These are phyloP conservation scores for Sciurus vulgaris DNA, from an alignment of 2,797 vertebrate species.

Conservation along the genomic window DNA sequence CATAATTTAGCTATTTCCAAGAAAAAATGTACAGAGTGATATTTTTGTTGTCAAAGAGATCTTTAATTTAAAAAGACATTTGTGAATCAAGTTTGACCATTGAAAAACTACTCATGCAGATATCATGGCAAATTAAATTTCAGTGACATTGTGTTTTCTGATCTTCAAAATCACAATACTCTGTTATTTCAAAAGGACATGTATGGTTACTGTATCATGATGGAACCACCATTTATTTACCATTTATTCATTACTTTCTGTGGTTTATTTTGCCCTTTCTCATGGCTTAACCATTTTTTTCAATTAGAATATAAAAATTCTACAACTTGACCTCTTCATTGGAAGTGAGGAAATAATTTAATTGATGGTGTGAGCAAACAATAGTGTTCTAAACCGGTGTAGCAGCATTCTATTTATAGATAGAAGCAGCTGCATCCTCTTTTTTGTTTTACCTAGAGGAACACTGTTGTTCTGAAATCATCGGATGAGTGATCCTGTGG, in stretches of 20 bases:
- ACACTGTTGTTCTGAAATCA: conserved; percentile 82
- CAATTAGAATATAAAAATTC: conserved; percentile 8
- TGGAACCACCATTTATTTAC: not conserved
- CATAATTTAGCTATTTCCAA: not conserved
- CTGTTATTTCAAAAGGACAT: not conserved
- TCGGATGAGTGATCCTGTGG: conserved; percentile 73
- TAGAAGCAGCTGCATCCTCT: conserved; percentile 87
- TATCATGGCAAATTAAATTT: conserved; percentile 19
- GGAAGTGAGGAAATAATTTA: conserved; percentile 55
- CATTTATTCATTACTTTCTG: not conserved
- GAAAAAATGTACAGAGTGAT: not conserved
- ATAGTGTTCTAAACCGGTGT: conserved; percentile 68
- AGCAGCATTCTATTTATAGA: conserved; percentile 76
- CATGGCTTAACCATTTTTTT: not conserved
- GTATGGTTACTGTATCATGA: not conserved
- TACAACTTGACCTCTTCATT: conserved; percentile 71
- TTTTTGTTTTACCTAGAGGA: conserved; percentile 65
- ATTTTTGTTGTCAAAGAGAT: not conserved
- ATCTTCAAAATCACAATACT: not conserved
- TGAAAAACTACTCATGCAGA: not conserved
- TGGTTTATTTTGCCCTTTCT: not conserved
- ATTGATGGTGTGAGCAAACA: conserved; percentile 72
- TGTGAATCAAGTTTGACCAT: not conserved
- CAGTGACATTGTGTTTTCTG: not conserved
- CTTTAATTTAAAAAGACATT: not conserved